A percentile compares a stretch with the other conserved stretches of the same genome.
These are phyloP conservation scores for Leucophora obtusa DNA, from an alignment of 2,888 invertebrate species.

Conservation along the genomic window DNA sequence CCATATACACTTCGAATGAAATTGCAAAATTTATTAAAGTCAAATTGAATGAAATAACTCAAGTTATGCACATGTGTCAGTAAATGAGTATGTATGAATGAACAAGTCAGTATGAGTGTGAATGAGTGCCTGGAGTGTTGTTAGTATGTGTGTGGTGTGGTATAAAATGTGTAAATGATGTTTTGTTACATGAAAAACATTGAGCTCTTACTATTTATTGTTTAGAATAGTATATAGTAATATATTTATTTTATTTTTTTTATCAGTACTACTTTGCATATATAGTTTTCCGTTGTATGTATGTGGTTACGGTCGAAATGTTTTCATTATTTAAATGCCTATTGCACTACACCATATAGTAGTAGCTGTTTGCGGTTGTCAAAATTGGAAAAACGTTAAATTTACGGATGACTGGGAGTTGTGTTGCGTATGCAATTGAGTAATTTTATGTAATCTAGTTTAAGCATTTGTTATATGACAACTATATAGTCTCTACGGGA, in stretches of 20 bases:
- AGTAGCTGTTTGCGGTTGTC: conserved; percentile 23
- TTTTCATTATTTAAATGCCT: conserved; percentile 51
- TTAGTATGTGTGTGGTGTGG: conserved; percentile 4
- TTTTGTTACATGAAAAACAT: conserved; percentile 35
- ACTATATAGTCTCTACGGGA: conserved; percentile 1
- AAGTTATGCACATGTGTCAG: neutral
- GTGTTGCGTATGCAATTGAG: conserved; percentile 29
- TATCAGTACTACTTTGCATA: neutral
- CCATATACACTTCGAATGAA: neutral
- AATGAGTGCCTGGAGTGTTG: neutral
- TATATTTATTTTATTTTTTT: neutral
- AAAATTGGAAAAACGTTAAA: conserved; percentile 31
- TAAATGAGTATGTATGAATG: conserved; percentile 5
- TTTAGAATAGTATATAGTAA: neutral
- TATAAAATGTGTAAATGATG: conserved; percentile 33
- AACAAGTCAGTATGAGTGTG: neutral
- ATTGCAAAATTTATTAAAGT: conserved; percentile 45
- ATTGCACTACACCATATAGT: conserved; percentile 6
- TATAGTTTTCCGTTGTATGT: neutral
- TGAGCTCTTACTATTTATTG: conserved; percentile 28
- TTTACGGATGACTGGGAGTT: neutral
- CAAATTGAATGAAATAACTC: conserved; percentile 42
- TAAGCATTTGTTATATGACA: conserved; percentile 47
- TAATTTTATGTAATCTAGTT: conserved; percentile 48
- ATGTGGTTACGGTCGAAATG: conserved; percentile 38